Evolutionary conservation across 2,797 vertebrate genomes (phyloP), one percentile per base, ranked within the genome.

Genomic region (Acipenser transmontanus): DNA sequence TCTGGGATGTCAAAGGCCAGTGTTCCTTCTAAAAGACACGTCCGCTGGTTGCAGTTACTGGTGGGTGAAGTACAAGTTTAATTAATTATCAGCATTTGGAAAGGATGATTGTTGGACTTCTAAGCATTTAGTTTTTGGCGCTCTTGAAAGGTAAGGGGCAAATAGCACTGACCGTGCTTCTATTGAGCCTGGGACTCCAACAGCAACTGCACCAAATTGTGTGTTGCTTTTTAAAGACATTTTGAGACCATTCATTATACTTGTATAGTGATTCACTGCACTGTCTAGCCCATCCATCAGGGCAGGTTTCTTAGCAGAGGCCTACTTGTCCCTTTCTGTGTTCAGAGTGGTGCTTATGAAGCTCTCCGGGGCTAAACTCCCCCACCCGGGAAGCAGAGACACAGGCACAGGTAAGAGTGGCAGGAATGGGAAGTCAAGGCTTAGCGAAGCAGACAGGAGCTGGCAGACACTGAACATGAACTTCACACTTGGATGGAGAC

Each of bases 391-490:
- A 70, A 59, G 64, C 59, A 68, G 68, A 57, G 73, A 74, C 52
- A 48, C 73, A 65, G 73, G 61, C 64, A 61, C 62, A 70, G 71
- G 68, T 70, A 74, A 75, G 59, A 48, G 70, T 66, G 66, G 81
- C 71, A 69, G 68, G 69, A 72, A 85, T 76, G 80, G 77, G 52
- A 47, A 59, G 7, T 47, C 71, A 76, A 78, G 78, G 79, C 81
- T 79, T 77, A 72, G 86, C 84, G 75, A 86, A 88, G 88, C 83
- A 74, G 79, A 78, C 80, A 50, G 68, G 87, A 90, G 92, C 82
- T 91, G 92, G 91, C 92, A 89, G 87, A 85, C 84, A 79, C 88
- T 78, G 90, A 93, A 92, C 91, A 91, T 91, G 89, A 92, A 91
- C 92, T 89, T 88, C 74, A 71, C 84, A 84, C 69, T 59, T 52